Conservation (phyloP, 1,140 invertebrate species). For the Drosophila setifemur region DNA sequence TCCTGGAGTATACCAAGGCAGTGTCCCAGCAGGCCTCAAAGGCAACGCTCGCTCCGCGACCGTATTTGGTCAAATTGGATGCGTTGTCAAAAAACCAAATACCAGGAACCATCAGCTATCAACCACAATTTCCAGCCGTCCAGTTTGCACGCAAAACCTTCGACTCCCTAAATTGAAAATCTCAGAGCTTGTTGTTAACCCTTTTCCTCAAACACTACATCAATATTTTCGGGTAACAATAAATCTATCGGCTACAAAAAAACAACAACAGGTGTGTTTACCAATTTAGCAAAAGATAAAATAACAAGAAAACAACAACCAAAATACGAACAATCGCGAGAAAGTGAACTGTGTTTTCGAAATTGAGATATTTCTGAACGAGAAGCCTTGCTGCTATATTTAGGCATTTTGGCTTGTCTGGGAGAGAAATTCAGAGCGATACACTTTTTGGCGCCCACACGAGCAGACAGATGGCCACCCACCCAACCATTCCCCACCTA, state of each 20-base stretch:
- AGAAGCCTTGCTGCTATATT: slow-evolving; percentile 45
- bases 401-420: slow-evolving; percentile 33
- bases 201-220: neutral
- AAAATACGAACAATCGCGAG: neutral
- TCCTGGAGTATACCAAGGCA: slow-evolving; percentile 20
- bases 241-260: slow-evolving; percentile 27
- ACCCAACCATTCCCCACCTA: too few relatives aligned
- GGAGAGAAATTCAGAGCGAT: slow-evolving; percentile 6
- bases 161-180: neutral
- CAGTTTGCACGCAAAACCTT: neutral
- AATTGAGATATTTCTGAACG: slow-evolving; percentile 36
- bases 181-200: neutral
- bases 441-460: slow-evolving; percentile 67
- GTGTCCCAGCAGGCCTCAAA: slow-evolving; percentile 41
- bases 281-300: slow-evolving; percentile 1
- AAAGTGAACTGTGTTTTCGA: slow-evolving; percentile 10
- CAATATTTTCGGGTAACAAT: too few relatives aligned
- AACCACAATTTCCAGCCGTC: too few relatives aligned
- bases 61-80: slow-evolving; percentile 4
- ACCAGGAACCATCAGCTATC: neutral
- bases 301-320: slow-evolving; percentile 2
- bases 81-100: neutral
- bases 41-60: slow-evolving; percentile 24
- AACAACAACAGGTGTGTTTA: slow-evolving; percentile 67
- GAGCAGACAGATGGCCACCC: slow-evolving; percentile 22